phyloP scores from a whole-genome alignment of 1,140 invertebrate species.

The Drosophila gunungcola region DNA sequence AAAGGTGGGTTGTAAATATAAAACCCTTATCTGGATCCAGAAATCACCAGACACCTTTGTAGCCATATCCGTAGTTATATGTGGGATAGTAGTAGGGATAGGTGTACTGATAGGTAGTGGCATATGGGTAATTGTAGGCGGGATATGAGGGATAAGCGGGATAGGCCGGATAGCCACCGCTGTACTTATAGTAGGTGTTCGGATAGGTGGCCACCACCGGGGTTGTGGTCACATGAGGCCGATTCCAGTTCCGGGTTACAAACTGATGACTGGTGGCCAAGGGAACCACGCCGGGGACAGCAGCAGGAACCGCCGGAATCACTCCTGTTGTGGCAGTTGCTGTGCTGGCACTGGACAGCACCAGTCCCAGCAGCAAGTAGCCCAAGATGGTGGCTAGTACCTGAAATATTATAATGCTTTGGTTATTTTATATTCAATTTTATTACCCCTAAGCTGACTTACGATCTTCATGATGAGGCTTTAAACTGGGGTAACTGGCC shows the following conservation, averaged over 20 bases:
- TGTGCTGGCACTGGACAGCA: constrained; percentile 47
- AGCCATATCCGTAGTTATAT: constrained; percentile 63
- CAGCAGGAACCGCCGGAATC: constrained; percentile 15
- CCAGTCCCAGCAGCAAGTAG: constrained; percentile 43
- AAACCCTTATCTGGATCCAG: not conserved
- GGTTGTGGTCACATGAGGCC: constrained; percentile 48
- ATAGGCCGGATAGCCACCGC: constrained; percentile 24
- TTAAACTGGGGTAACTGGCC: constrained; percentile 9
- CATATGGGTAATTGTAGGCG: constrained; percentile 18
- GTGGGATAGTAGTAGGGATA: constrained; percentile 50
- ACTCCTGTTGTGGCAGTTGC: constrained; percentile 47
- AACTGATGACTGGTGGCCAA: constrained; percentile 68
- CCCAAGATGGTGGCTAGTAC: constrained; percentile 15
- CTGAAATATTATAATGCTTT: not conserved
- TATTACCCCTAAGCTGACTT: constrained; percentile 9
- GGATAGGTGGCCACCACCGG: constrained; percentile 48
- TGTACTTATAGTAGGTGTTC: constrained; percentile 56
- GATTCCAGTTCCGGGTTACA: constrained; percentile 63
- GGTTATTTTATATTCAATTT: not conserved
- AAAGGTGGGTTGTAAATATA: not conserved
- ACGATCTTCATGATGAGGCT: constrained; percentile 54
- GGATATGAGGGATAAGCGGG: constrained; percentile 12
- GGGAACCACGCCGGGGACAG: constrained; percentile 37
- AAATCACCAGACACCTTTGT: constrained; percentile 63
- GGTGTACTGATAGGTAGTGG: constrained; percentile 39